Evolutionary conservation across 2,113 vertebrate genomes (phyloP), one percentile per base, ranked within the genome.

Genomic region (Sturnira hondurensis): DNA sequence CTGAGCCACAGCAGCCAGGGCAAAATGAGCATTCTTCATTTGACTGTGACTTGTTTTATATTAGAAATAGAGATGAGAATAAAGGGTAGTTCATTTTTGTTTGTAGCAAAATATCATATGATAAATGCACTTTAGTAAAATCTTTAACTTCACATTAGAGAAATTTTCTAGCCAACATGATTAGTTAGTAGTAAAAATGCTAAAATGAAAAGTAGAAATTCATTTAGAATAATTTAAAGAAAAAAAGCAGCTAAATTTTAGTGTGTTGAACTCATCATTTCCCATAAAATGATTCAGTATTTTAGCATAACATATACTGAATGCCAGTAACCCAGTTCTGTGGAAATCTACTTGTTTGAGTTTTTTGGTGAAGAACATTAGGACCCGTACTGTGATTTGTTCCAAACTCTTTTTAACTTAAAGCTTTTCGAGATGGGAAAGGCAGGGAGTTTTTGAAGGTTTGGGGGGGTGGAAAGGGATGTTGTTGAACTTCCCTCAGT

Each of bases 81-180:
- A 52, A 86, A 58, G 13, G 33, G 11, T 82, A 15, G 82, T 88
- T 78, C 43, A 78, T 54, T 85, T 89, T 86, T 17, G 36, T 74
- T 17, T 83, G 20, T 80, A 65, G n/a, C 43, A 45, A 88, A 11
- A 22, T 33, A 65, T 92, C 38, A 14, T 43, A 3, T 63, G 16
- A 63, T 33, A 82, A 56, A 33, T 73, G 16, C 2, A 67, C 13
- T 36, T n/a, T 12, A 68, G 7, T 81, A 86, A 95, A 61, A 54
- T 76, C 56, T 78, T 87, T 24, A 22, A 77, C 56, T 92, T 89
- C 43, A 61, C 88, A 77, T 73, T 83, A 78, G 67, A 91, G 85
- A 80, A 36, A 47, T 84, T 92, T 67, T 91, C 19, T 89, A 58
- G 47, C 58, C 33, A 89, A 7, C 17, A 7, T 31, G 36, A 80